Evolutionary conservation across 2,113 vertebrate genomes (phyloP).

Genomic region (Rhizomys pruinosus): DNA sequence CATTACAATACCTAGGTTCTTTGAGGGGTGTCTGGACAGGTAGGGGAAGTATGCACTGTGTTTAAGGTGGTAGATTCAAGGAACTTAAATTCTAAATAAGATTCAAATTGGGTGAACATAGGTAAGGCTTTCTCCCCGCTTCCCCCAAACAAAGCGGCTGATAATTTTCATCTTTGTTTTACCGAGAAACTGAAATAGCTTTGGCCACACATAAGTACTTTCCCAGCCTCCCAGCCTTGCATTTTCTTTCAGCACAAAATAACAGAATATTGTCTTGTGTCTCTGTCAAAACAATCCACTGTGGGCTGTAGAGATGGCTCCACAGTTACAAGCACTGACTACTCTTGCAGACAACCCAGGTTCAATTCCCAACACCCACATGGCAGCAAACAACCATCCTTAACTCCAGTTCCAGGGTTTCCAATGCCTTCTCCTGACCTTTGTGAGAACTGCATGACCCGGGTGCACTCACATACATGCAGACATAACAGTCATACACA

Average conservation of each 20-base stretch:
- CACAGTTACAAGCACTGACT: no score
- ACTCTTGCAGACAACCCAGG: no score
- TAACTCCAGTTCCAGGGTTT: no score
- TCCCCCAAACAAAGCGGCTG: constrained; percentile 60
- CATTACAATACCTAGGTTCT: constrained; percentile 85
- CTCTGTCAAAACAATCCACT: no score
- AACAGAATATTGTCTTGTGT: constrained; percentile 79
- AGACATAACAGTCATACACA: no score
- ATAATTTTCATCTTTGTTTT: constrained; percentile 74
- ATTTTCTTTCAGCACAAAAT: constrained; percentile 79
- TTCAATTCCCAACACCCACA: no score
- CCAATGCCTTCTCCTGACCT: no score
- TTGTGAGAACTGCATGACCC: no score
- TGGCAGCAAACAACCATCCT: no score
- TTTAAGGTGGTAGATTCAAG: constrained; percentile 88
- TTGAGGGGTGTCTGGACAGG: constrained; percentile 63
- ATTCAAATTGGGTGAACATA: constrained; percentile 79
- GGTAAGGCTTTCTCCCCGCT: constrained; percentile 70
- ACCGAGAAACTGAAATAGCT: constrained; percentile 83
- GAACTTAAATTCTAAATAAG: constrained; percentile 82
- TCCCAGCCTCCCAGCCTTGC: constrained; percentile 80
- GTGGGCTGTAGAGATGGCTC: no score
- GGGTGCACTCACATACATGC: no score
- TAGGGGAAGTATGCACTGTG: constrained; percentile 85
- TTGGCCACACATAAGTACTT: constrained; percentile 81